Conservation (phyloP, 2,888 invertebrate species). For the Plebejus melissa region DNA sequence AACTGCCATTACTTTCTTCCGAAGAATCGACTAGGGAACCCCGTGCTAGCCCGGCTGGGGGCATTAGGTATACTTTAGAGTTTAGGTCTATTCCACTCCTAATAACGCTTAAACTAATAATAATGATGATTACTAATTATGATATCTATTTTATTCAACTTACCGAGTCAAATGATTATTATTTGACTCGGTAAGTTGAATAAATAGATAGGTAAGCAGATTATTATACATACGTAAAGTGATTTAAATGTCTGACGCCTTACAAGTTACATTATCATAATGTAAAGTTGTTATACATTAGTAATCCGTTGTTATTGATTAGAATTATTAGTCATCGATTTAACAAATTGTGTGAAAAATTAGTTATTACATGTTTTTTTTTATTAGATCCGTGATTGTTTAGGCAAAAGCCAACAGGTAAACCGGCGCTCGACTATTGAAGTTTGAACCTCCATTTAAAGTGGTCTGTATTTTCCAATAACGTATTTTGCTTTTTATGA, state of each 20-base stretch:
- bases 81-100: background rate
- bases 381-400: background rate
- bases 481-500: slow-evolving; percentile 9
- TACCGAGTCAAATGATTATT: background rate
- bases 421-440: background rate
- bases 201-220: background rate
- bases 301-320: slow-evolving; percentile 3
- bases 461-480: slow-evolving; percentile 15
- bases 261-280: background rate
- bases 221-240: background rate
- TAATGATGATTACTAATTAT: no score
- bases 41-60: no score
- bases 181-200: background rate
- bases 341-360: background rate
- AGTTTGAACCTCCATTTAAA: slow-evolving; percentile 10
- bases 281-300: background rate
- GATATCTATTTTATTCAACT: no score
- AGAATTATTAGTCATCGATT: background rate
- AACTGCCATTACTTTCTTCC: no score
- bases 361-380: slow-evolving; percentile 15
- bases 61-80: no score
- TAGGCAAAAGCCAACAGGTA: background rate
- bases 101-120: background rate
- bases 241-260: background rate
- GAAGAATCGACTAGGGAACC: no score